Base-by-base conservation (phyloP, 1,140 invertebrate genomes). In the Lasaia peninsularis region DNA sequence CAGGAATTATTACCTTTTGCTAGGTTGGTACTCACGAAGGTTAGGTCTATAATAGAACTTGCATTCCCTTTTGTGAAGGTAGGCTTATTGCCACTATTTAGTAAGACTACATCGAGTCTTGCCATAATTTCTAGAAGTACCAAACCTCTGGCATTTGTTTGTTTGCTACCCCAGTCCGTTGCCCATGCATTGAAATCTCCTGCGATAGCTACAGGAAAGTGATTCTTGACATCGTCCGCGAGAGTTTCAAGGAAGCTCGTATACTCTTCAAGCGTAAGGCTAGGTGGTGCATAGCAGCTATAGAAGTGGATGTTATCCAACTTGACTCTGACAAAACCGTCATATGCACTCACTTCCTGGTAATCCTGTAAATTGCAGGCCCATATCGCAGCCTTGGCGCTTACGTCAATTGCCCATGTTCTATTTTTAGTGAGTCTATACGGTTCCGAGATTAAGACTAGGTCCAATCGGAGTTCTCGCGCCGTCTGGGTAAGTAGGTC, bases 21-120 rank as follows among this genome's bases (percentile, higher is more conserved):
- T 5, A 54, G 34, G 34, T 1, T 54, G 31, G 9, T 35, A 31
- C 32, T 50, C 0, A 58, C 56, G 14, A 58, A 58, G 1, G 56
- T 50, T 4, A 58, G 28, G 20, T 57, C 40, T n/a, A 57, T 44
- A 7, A 57, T 57, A 11, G 55, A 49, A 21, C 12, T 49, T 21
- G 44, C 37, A n/a, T 52, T 11, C 24, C 56, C 56, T 52, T 32
- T 51, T 21, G 33, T 37, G 28, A 52, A 52, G 18, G 49, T 58
- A 3, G 56, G 18, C 40, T 52, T 40, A 24, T 52, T 35, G 10
- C 56, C 56, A 1, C 20, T 37, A 18, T 58, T 52, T 8, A 37
- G 49, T n/a, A 52, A 21, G 12, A 33, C 44, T 50, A 57, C 49
- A 20, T 54, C 52, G 1, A 54, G 12, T 20, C 3, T 34, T n/a